Base-by-base conservation (phyloP, 2,797 vertebrate species). In the Prunella strophiata region DNA sequence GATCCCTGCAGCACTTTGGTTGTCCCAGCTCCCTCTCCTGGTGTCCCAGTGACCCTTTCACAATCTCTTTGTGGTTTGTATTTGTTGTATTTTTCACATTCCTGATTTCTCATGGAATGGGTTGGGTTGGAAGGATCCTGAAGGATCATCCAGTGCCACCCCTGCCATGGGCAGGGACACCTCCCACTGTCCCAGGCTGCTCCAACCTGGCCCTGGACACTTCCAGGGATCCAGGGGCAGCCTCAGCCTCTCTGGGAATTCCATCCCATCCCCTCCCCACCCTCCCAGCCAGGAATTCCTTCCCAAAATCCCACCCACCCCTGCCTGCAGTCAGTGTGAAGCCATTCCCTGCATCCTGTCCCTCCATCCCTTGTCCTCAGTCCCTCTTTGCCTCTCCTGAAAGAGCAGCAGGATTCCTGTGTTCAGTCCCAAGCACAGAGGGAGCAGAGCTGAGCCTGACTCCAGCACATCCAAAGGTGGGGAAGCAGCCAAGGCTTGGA, bases 401-500 rank as follows among this genome's bases (percentile, higher is more conserved):
- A 16, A 16, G 10, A 27, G 4, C 42, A 38, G 30, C 48, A n/a
- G 76, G 38, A 58, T 48, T 29, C 16, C 29, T 54, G 79, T 48
- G 59, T 22, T 85, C 7, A 16, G 11, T 27, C 75, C 72, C 7
- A 1, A 52, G 58, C 58, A 16, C 22, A 2, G 57, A 54, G 75
- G 51, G 27, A 85, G 72, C 85, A 38, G 66, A 13, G 86, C 82
- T 38, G n/a, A 26, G 66, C 40, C 70, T 12, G 4, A 15, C 50
- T 61, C 52, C 83, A 3, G 51, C 74, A 54, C 76, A 62, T 91
- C 77, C 86, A 9, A 27, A 50, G 36, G 68, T 5, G 61, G 82
- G 76, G 88, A 89, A 23, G 89, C 9, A 55, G 91, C 95, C 95
- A 94, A 77, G 74, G 47, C 13, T 79, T 92, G 96, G 92, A 95